phyloP scores from a whole-genome alignment of 2,113 vertebrate genomes.

The Nycticorax nycticorax region DNA sequence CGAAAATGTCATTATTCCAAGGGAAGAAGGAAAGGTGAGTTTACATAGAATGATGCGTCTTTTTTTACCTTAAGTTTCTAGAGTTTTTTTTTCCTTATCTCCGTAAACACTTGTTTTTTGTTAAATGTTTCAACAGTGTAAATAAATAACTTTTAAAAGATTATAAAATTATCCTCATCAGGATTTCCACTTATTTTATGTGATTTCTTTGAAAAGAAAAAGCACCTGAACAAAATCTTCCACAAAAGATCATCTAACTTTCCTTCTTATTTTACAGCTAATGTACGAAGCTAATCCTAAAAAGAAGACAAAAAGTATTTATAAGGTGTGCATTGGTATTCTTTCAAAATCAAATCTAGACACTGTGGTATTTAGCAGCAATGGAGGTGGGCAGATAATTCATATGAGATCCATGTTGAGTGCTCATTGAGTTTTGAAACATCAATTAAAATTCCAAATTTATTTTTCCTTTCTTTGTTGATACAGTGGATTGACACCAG shows the following conservation, averaged over 20 bases:
- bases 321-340: constrained; percentile 84
- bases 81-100: constrained; percentile 39
- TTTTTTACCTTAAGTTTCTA: constrained; percentile 4
- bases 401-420: constrained; percentile 62
- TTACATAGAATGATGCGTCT: not conserved
- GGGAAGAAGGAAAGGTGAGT: constrained; percentile 92
- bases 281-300: constrained; percentile 93
- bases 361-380: constrained; percentile 64
- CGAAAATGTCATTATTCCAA: constrained; percentile 91
- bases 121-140: constrained; percentile 60
- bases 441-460: constrained; percentile 53
- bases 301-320: constrained; percentile 96
- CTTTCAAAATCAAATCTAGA: constrained; percentile 72
- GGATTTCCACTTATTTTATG: constrained; percentile 66
- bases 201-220: constrained; percentile 69
- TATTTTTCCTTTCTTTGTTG: constrained; percentile 59
- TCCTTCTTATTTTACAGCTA: constrained; percentile 81
- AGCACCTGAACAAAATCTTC: constrained; percentile 69
- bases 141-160: constrained; percentile 46
- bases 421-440: constrained; percentile 56
- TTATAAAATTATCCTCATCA: constrained; percentile 54
- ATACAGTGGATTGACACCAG: constrained; percentile 62
- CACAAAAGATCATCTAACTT: constrained; percentile 74
- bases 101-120: constrained; percentile 29
- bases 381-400: constrained; percentile 70